Evolutionary conservation across 2,113 vertebrate species (phyloP), one percentile per base, ranked within the genome.

Genomic region (Cyanocitta stelleri): DNA sequence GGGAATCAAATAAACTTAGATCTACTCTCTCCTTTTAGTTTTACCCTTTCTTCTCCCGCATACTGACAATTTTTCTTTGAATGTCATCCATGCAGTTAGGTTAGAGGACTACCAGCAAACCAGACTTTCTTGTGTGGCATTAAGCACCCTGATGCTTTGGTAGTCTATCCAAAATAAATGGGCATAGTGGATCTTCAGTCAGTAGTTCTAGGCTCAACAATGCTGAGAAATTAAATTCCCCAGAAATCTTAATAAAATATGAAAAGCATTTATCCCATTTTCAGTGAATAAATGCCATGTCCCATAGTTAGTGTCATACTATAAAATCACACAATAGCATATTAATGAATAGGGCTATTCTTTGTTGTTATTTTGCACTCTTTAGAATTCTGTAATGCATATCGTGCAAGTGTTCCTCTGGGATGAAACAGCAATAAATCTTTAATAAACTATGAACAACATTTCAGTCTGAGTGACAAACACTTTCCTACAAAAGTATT

Each of bases 371-470:
- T 44, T 95, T 84, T 35, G 11, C 54, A 62, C 17, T 94, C 33
- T 89, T 94, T 67, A 80, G 43, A 84, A 67, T 95, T 97, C 95
- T 91, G 62, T 95, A 96, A 96, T 79, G 39, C 49, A 58, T 75
- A 52, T 64, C 75, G 87, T 85, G 26, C 67, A 96, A 97, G 62
- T 16, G 81, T 58, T 94, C 90, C 85, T 96, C 61, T 92, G 85
- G 96, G 83, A 76, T 83, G 58, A 96, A 96, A 92, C 68, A 87
- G 35, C 52, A 97, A 97, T 97, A 97, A 96, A 96, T 96, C 71
- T 96, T 97, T 97, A 96, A 97, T 97, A 96, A 95, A 86, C 78
- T 83, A 76, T 19, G 82, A 96, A 59, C 62, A 95, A 94, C 71
- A 89, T 96, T 95, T 96, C 51, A 91, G 67, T 62, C 54, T 90